Evolutionary conservation across 1,140 invertebrate species (phyloP).

Genomic region (Macrocentrus cingulum): DNA sequence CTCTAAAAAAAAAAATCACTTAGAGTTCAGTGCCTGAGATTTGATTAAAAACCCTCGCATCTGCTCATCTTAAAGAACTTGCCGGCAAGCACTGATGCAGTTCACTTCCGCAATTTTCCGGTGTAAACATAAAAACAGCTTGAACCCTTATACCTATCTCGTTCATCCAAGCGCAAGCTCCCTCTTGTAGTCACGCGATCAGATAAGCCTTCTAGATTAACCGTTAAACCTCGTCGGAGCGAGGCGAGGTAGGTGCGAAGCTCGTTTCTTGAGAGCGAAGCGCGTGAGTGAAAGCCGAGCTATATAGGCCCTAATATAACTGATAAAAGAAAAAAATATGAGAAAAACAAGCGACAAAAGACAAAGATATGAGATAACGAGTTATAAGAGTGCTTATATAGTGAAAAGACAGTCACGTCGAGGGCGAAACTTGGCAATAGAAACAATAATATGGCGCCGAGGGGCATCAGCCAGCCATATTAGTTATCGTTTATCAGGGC

Average conservation of each 20-base stretch:
- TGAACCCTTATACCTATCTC: slow-evolving; percentile 10
- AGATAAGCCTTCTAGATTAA: slow-evolving; percentile 46
- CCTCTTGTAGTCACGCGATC: slow-evolving; percentile 43
- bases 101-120: slow-evolving; percentile 35
- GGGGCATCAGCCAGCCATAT: slow-evolving; percentile 31
- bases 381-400: slow-evolving; percentile 10
- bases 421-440: slow-evolving; percentile 29
- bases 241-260: slow-evolving; percentile 26
- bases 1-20: no score
- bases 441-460: slow-evolving; percentile 25
- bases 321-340: background rate
- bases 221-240: slow-evolving; percentile 36
- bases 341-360: background rate
- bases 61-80: no score
- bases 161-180: slow-evolving; percentile 13
- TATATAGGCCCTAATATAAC: background rate
- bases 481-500: slow-evolving; percentile 52
- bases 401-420: slow-evolving; percentile 18
- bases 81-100: no score
- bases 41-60: no score
- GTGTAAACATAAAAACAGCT: slow-evolving; percentile 27
- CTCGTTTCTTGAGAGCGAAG: slow-evolving; percentile 2
- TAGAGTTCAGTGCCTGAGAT: no score
- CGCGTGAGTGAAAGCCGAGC: background rate
- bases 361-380: background rate